Evolutionary conservation across 2,888 invertebrate species (phyloP), one percentile per base, ranked within the genome.

Genomic region (Megamerina dolium): DNA sequence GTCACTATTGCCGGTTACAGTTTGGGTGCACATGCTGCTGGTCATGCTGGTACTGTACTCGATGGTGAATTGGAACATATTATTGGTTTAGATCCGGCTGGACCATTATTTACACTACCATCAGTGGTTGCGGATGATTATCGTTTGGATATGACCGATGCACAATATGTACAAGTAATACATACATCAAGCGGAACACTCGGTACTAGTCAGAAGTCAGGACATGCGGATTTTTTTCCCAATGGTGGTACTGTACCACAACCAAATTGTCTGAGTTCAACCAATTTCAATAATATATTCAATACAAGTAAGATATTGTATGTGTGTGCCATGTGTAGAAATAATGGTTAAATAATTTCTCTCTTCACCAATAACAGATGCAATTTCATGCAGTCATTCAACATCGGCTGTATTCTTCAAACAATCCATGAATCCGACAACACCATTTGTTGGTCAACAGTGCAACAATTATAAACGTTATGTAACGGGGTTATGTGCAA

Each of bases 31-130:
- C 70, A 70, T 59, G 68, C 70, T 3, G 70, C 66, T 5, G 70
- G 71, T 2, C 65, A 62, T 53, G 63, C 68, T 1, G 71, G 70
- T 0, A 53, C 61, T 4, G 56, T 57, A 30, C 54, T 71, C 3
- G 53, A 58, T 17, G 64, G 70, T 0, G 45, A 60, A 44, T 51
- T 70, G 33, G 68, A 68, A 45, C 65, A 70, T 51, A 70, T 71
- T 41, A 70, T 71, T 45, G 71, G 69, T 6, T 53, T 71, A 37
- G 71, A 71, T 61, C 72, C 71, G 32, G 71, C 72, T 3, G 69
- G 68, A 8, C 72, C 72, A 9, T 51, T 71, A 6, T 71, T 72
- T 45, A 64, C 67, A 0, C 38, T 68, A 47, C 71, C 70, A 2
- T 56, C 63, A 2, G 63, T 58, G 13, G 66, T 70, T 9, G 56